Evolutionary conservation across 2,888 invertebrate species (phyloP).

Genomic region (Opisthograptis luteolata): DNA sequence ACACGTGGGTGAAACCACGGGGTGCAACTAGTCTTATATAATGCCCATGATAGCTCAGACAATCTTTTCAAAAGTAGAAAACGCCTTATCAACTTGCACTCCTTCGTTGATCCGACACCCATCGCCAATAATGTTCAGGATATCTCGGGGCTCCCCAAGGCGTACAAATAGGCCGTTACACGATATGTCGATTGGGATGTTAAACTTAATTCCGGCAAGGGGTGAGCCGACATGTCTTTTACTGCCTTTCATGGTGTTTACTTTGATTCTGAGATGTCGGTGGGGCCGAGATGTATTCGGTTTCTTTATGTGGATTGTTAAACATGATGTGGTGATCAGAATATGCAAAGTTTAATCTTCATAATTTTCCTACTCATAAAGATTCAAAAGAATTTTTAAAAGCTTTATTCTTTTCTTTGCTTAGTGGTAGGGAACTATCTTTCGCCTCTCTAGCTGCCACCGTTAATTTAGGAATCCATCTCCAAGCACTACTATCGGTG

Average conservation of each 20-base stretch:
- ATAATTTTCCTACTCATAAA: no score
- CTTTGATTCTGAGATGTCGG: slow-evolving; percentile 60
- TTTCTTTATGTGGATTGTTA: slow-evolving; percentile 5
- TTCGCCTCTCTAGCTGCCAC: no score
- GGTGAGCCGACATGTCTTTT: slow-evolving; percentile 71
- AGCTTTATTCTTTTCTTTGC: no score
- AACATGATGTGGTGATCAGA: no score
- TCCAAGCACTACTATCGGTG: no score
- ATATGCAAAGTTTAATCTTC: no score
- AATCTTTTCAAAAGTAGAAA: background rate
- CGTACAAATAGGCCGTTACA: slow-evolving; percentile 70
- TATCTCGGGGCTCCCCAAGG: slow-evolving; percentile 48
- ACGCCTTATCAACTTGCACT: slow-evolving; percentile 13
- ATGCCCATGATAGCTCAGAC: no score
- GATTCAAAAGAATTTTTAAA: no score
- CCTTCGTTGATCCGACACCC: slow-evolving; percentile 37
- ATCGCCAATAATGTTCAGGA: slow-evolving; percentile 62
- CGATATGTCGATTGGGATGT: slow-evolving; percentile 82
- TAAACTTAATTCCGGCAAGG: slow-evolving; percentile 79
- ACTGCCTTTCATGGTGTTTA: slow-evolving; percentile 66
- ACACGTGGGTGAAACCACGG: no score
- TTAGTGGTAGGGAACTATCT: no score
- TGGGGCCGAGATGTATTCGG: slow-evolving; percentile 3
- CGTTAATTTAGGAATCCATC: no score
- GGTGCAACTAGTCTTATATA: no score